Conservation (phyloP, 2,797 vertebrate species). For the Danio aesculapii region DNA sequence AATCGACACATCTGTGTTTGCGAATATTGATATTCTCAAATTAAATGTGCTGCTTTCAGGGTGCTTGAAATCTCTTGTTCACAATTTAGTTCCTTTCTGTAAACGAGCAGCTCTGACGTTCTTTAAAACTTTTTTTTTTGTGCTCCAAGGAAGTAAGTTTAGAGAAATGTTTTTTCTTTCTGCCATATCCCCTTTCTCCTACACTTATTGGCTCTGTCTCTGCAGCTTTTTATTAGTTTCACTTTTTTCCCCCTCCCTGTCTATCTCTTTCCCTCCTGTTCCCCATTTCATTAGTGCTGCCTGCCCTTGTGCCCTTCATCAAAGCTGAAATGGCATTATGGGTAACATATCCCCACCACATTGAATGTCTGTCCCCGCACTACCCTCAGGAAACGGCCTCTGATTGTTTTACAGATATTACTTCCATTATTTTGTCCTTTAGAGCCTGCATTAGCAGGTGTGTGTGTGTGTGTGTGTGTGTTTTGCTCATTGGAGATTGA, state of each 20-base stretch:
- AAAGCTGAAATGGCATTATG: slow-evolving; percentile 53
- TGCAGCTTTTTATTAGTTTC: slow-evolving; percentile 33
- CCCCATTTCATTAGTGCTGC: slow-evolving; percentile 56
- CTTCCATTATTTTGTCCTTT: slow-evolving; percentile 52
- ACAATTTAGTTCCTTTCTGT: not conserved
- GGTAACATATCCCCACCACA: slow-evolving; percentile 44
- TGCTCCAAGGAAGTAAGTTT: not conserved
- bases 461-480: slow-evolving; percentile 3
- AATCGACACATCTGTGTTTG: too few species aligned
- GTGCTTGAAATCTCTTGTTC: not conserved
- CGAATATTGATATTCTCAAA: too few species aligned
- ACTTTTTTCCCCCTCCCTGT: slow-evolving; percentile 17
- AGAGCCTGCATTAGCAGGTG: slow-evolving; percentile 19
- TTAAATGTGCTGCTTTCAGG: not conserved
- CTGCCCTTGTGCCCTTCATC: slow-evolving; percentile 51
- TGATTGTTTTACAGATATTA: slow-evolving; percentile 60
- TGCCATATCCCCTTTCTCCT: slow-evolving; percentile 24
- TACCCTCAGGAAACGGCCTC: slow-evolving; percentile 37
- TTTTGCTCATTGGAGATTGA: slow-evolving; percentile 13
- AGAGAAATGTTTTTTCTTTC: not conserved
- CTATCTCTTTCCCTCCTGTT: slow-evolving; percentile 37
- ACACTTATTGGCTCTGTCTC: slow-evolving; percentile 5
- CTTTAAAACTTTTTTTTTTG: not conserved
- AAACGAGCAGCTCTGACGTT: not conserved
- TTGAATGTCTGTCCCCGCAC: slow-evolving; percentile 26